Conservation (phyloP, 2,113 vertebrate genomes). For the Uria lomvia region DNA sequence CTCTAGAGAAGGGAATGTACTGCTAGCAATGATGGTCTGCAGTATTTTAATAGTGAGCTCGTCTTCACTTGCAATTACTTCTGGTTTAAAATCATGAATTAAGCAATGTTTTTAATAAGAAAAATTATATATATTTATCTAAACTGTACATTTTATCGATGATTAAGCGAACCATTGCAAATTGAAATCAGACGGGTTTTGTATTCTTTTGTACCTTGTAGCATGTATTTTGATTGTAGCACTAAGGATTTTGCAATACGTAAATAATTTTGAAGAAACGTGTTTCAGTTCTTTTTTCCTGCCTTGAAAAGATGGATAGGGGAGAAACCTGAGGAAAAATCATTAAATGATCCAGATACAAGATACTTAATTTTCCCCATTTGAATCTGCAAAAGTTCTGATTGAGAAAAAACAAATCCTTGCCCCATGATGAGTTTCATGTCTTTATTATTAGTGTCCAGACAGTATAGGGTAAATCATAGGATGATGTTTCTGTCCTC, state of each 20-base stretch:
- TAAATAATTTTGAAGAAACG: neutral
- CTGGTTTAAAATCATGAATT: slow-evolving; percentile 41
- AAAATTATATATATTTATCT: neutral
- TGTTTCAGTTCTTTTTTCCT: neutral
- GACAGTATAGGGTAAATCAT: neutral
- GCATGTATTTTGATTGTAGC: neutral
- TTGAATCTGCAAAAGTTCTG: neutral
- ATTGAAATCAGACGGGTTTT: neutral
- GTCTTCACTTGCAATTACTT: slow-evolving; percentile 36
- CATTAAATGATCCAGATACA: neutral
- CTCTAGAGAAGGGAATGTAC: neutral
- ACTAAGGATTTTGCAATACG: neutral
- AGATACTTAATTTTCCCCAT: neutral
- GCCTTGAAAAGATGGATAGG: neutral
- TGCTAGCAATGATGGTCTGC: slow-evolving; percentile 22
- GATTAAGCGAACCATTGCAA: neutral
- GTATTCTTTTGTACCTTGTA: neutral
- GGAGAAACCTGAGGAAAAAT: neutral
- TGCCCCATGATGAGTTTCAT: neutral
- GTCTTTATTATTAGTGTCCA: neutral
- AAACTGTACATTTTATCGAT: slow-evolving; percentile 40
- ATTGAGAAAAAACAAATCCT: accelerated
- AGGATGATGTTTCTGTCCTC: neutral
- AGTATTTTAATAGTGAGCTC: slow-evolving; percentile 46
- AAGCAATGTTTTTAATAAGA: neutral